Base-by-base conservation (phyloP, 2,797 vertebrate species). In the Gouania willdenowi region DNA sequence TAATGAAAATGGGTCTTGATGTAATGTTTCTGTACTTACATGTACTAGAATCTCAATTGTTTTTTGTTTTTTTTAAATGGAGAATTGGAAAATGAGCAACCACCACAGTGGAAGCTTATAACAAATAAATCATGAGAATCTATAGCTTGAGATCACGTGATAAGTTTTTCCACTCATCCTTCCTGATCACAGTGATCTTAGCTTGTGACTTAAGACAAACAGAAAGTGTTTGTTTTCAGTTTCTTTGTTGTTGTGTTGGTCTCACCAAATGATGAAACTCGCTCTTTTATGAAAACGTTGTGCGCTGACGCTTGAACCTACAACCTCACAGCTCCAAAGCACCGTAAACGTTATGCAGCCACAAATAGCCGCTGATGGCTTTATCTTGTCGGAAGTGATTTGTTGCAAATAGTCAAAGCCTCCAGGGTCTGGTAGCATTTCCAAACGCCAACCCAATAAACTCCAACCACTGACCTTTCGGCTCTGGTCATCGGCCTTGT, bases 401-500 rank as follows among this genome's bases (percentile, higher is more conserved):
- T 83, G 75, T 68, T 60, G 78, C 62, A 75, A 75, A 73, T 65
- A 57, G 71, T 56, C 66, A n/a, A 48, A 60, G 65, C 81, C 81
- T 58, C 41, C 66, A 57, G 82, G 78, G 50, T 60, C 63, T 27
- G 21, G 73, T 54, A 75, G 66, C 81, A 78, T 81, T 83, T 83
- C 64, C 66, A 70, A 77, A 70, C 47, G 30, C 45, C 79, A 84
- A 85, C 82, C 72, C 81, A 76, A 85, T 87, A 81, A 87, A 63
- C 62, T 66, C 23, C 32, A 69, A 66, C 56, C 67, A n/a, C 62
- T 84, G 86, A 88, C 86, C 86, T 88, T 88, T 84, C 40, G 51
- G 53, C 64, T 67, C 41, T 80, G 63, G 75, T 78, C 77, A 59
- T 75, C 67, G 75, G 75, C 69, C 68, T 67, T 35, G 72, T 70